phyloP scores from a whole-genome alignment of 2,888 invertebrate species.

The Drosophila greeni region DNA sequence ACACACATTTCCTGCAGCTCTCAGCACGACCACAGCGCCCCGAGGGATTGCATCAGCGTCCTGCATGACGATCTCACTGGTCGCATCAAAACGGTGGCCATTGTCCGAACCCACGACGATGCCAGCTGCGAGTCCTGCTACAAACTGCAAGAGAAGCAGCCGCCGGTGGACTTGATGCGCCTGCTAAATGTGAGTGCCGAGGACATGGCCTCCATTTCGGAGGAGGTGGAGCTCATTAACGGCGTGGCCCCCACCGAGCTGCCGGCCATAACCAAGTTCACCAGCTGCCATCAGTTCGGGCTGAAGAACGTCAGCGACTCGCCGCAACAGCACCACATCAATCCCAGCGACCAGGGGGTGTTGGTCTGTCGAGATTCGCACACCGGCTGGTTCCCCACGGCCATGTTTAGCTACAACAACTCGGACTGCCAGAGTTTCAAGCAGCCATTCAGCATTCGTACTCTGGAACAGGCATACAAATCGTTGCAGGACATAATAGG shows the following conservation, averaged over 20 bases:
- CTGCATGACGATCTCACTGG: slow-evolving; percentile 81
- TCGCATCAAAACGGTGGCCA: slow-evolving; percentile 80
- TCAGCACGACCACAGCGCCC: slow-evolving; percentile 50
- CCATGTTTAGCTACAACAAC: slow-evolving; percentile 82
- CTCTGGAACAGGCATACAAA: slow-evolving; percentile 65
- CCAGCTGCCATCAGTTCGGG: slow-evolving; percentile 71
- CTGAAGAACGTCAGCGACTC: slow-evolving; percentile 40
- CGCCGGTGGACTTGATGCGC: slow-evolving; percentile 56
- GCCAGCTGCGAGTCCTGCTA: slow-evolving; percentile 69
- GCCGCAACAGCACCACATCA: slow-evolving; percentile 44
- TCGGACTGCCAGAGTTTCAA: slow-evolving; percentile 78
- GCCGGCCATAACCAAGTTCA: slow-evolving; percentile 61
- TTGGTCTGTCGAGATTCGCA: slow-evolving; percentile 83
- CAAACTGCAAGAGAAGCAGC: slow-evolving; percentile 68
- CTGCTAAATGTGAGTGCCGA: slow-evolving; percentile 64
- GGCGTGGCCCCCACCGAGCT: slow-evolving; percentile 40
- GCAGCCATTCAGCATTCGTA: slow-evolving; percentile 63
- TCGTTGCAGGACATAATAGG: slow-evolving; percentile 73
- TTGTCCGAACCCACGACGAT: slow-evolving; percentile 70
- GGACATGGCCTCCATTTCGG: slow-evolving; percentile 67
- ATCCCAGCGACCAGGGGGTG: slow-evolving; percentile 83
- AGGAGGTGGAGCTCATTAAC: slow-evolving; percentile 60
- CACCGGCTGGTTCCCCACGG: slow-evolving; percentile 86
- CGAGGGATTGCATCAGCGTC: slow-evolving; percentile 82
- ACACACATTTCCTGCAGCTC: background rate